Evolutionary conservation across 2,888 invertebrate species (phyloP), one percentile per base, ranked within the genome.

Genomic region (Penaeus monodon): DNA sequence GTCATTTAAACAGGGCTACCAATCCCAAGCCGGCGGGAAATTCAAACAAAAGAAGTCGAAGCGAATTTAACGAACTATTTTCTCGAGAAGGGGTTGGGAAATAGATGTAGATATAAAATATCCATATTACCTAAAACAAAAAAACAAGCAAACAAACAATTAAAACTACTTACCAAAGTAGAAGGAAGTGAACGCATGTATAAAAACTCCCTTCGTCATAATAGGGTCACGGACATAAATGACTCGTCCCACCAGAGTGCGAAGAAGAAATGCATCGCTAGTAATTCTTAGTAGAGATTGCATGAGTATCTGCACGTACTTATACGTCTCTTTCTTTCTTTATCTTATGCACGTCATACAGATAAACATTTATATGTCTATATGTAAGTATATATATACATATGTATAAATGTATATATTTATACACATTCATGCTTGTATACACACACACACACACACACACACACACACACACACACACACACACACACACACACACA

Each of bases 1-100:
- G 27, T 73, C 22, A 29, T 73, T 73, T 44, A 44, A 76, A 44
- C 76, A 76, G 20, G 8, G 76, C 76, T 76, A 8, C 76, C 76
- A 76, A 76, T 76, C 17, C n/a, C 44, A 38, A 10, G 17, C 12
- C 29, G 29, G 73, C 27, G 38, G 27, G 22, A 73, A 73, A 27
- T 73, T 73, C 73, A 73, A 73, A 73, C 8, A 27, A n/a, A 14
- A 22, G 6, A 73, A 10, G 73, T 29, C 14, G 1, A 4, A 17
- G 29, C 38, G n/a, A 14, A 38, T 29, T 29, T 29, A 73, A 29
- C 14, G 27, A 29, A 29, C 14, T 24, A n/a, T 68, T 68, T 68
- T 24, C 17, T 14, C 29, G 27, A 22, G 10, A 3, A 17, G 4
- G 6, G 14, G 68, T 33, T 49, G 17, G 29, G 24, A 78, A 20